Evolutionary conservation across 2,797 vertebrate genomes (phyloP), one percentile per base, ranked within the genome.

Genomic region (Chloroceryle amazona): DNA sequence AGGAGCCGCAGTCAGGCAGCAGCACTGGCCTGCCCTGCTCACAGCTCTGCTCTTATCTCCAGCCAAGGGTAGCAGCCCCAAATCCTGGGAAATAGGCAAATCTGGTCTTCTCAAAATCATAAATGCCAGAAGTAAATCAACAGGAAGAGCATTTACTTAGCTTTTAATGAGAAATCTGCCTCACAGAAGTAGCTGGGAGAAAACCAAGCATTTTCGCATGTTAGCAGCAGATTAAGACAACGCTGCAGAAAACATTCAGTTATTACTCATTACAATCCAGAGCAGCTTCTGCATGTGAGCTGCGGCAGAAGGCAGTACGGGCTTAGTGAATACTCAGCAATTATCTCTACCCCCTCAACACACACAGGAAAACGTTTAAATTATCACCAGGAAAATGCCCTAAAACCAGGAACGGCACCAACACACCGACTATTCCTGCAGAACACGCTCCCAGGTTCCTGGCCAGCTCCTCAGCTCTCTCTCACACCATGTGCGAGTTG

Each of bases 321-420:
- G 79, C 65, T 74, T 76, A 68, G 72, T 52, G 89, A 80, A 66
- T 7, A 93, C 15, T 91, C 96, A 95, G 87, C 94, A 47, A 58
- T 46, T 82, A 41, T 41, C 67, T 91, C 63, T 68, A 33, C 51
- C 46, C 86, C 52, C 46, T 84, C n/a, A 37, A 37, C 37, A 37
- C 37, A 37, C 37, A 9, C 54, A 47, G 70, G 80, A 37, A 60
- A 76, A 71, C 75, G 90, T 86, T 85, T 5, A 95, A 90, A 83
- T 81, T 29, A 74, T 22, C 52, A 83, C 84, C 89, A 70, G 63
- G 54, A 91, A 96, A 84, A 35, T 37, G 83, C 68, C 93, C 86
- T 26, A 6, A 76, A 80, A 67, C 55, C 0, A 37, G 51, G 85
- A 55, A 78, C 86, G 1, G 5, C 87, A 52, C 57, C 72, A 57